phyloP scores from a whole-genome alignment of 1,140 invertebrate species.

The Nylanderia fulva region DNA sequence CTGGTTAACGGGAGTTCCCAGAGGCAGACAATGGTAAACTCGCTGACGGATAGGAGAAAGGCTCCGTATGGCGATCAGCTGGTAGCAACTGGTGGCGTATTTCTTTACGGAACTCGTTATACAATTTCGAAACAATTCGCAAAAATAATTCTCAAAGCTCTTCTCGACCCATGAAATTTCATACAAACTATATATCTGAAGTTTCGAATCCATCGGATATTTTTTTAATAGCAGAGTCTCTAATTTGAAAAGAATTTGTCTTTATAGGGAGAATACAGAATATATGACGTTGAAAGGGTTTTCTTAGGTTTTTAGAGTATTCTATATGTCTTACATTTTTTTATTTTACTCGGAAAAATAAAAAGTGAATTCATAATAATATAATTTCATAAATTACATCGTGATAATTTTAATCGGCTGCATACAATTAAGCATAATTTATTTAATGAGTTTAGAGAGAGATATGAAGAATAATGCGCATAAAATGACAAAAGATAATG shows the following conservation, averaged over 20 bases:
- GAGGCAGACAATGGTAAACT: slow-evolving; percentile 23
- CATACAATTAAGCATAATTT: too few species aligned
- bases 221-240: too few species aligned
- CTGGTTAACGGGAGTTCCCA: slow-evolving; percentile 47
- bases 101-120: slow-evolving; percentile 1
- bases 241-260: too few species aligned
- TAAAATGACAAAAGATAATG: too few species aligned
- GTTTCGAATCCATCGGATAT: too few species aligned
- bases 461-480: too few species aligned
- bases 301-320: too few species aligned
- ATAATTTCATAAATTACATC: neutral
- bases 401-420: neutral
- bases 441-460: too few species aligned
- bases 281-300: too few species aligned
- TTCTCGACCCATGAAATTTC: too few species aligned
- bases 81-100: slow-evolving; percentile 33
- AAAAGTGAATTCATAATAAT: neutral
- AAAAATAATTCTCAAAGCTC: neutral
- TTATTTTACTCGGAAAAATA: neutral
- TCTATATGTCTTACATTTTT: neutral
- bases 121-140: neutral
- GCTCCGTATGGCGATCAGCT: slow-evolving; percentile 37
- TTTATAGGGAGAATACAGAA: too few species aligned
- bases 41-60: slow-evolving; percentile 52
- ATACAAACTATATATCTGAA: neutral